These are phyloP conservation scores for Cheilosia variabilis DNA, from an alignment of 2,888 invertebrate genomes.

Conservation along the genomic window DNA sequence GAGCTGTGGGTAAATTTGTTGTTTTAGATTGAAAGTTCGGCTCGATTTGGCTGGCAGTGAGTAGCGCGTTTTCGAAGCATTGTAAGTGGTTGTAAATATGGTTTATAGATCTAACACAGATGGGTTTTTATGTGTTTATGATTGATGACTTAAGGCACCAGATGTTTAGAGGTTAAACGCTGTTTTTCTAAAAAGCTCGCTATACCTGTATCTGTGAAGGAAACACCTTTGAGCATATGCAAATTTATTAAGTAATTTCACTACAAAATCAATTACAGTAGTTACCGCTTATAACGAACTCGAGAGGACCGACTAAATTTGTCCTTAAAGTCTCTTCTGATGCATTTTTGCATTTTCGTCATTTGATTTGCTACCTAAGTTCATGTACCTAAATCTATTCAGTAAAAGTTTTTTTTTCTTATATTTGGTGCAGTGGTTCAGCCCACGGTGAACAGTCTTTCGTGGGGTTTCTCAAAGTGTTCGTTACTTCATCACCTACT, in stretches of 20 bases:
- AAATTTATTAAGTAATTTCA: background rate
- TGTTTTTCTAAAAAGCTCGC: background rate
- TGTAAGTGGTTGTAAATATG: constrained; percentile 21
- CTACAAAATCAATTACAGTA: no score
- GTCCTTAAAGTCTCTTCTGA: no score
- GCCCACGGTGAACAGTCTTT: no score
- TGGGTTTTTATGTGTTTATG: constrained; percentile 2
- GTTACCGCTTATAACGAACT: no score
- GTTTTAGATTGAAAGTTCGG: constrained; percentile 25
- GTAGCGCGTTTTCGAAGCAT: background rate
- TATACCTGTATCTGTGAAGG: background rate
- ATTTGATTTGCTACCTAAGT: no score
- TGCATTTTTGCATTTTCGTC: no score
- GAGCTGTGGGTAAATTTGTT: constrained; percentile 6
- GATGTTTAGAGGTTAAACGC: background rate
- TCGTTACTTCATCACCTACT: no score
- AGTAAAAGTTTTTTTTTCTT: no score
- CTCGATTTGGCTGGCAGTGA: constrained; percentile 15
- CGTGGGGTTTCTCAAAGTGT: no score
- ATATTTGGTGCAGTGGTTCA: no score
- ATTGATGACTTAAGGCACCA: constrained; percentile 18
- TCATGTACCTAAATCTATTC: no score
- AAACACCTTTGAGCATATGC: background rate
- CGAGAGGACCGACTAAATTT: no score
- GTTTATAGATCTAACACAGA: background rate